phyloP scores from a whole-genome alignment of 2,888 invertebrate species.

The Pseudococcus jackbeardsleyi region DNA sequence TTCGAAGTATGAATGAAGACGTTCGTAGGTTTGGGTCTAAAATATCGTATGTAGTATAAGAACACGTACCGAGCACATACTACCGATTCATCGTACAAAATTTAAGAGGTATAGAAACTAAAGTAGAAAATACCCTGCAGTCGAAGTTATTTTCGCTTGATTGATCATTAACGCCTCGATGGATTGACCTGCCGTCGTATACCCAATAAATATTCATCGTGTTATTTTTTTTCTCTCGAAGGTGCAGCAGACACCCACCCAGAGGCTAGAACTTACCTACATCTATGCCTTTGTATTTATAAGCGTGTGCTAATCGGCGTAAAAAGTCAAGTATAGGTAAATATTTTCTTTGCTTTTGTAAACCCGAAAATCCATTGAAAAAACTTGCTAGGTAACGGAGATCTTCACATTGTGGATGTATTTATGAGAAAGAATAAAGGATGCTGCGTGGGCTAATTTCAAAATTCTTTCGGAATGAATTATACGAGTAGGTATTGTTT shows the following conservation, averaged over 20 bases:
- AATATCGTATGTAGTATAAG: too few species aligned
- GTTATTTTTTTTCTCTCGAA: neutral
- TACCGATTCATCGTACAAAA: too few species aligned
- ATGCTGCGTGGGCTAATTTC: neutral
- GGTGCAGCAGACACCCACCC: too few species aligned
- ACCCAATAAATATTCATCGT: neutral
- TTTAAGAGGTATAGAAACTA: neutral
- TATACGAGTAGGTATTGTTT: neutral
- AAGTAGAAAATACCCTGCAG: neutral
- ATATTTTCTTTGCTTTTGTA: neutral
- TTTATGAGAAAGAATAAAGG: neutral
- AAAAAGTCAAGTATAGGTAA: neutral
- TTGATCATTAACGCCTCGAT: neutral
- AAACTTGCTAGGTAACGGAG: neutral
- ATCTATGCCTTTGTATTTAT: neutral
- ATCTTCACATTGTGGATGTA: neutral
- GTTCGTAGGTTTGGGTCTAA: neutral
- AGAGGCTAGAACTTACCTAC: neutral
- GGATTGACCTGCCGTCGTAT: neutral
- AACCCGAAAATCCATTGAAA: neutral
- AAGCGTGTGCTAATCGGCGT: neutral
- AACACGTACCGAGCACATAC: too few species aligned
- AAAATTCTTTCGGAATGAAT: neutral
- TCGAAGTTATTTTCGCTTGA: constrained; percentile 10
- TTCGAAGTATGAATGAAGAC: neutral